Evolutionary conservation across 2,113 vertebrate species (phyloP).

Genomic region (Colaptes auratus): DNA sequence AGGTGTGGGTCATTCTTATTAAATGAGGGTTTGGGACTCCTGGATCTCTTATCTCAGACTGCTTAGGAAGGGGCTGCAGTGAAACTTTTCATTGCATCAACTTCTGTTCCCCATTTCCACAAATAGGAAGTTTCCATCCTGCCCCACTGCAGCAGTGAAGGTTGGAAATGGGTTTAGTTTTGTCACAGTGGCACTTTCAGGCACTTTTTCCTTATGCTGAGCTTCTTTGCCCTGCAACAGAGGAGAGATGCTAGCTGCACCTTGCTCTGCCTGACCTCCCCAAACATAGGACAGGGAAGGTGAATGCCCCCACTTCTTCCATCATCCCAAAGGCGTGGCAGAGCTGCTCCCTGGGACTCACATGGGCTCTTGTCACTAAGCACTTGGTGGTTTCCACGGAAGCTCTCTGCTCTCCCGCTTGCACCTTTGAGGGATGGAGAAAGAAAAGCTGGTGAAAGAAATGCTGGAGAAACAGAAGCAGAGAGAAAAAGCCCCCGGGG

Average conservation of each 20-base stretch:
- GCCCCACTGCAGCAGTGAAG: accelerated
- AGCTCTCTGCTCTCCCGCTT: not conserved
- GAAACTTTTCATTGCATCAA: not conserved
- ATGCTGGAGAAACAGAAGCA: not conserved
- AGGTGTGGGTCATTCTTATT: not conserved
- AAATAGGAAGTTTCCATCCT: not conserved
- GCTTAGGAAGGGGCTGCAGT: not conserved
- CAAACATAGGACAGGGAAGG: too few species aligned
- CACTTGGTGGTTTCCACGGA: accelerated
- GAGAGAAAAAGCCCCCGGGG: not conserved
- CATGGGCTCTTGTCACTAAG: not conserved
- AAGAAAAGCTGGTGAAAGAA: not conserved
- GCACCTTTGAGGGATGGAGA: accelerated
- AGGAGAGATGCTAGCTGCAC: not conserved
- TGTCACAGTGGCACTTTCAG: not conserved
- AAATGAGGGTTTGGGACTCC: not conserved
- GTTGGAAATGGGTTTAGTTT: not conserved
- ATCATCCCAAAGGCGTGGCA: not conserved
- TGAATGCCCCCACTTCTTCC: not conserved
- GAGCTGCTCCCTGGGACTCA: not conserved
- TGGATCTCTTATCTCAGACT: not conserved
- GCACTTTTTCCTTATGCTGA: not conserved
- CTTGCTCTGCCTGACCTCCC: not conserved
- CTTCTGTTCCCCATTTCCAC: not conserved
- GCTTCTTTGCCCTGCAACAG: not conserved